Percentiles rank a stretch among this genome's conserved stretches.
Conservation (phyloP, 2,113 vertebrate species). For the Bombycilla garrulus region DNA sequence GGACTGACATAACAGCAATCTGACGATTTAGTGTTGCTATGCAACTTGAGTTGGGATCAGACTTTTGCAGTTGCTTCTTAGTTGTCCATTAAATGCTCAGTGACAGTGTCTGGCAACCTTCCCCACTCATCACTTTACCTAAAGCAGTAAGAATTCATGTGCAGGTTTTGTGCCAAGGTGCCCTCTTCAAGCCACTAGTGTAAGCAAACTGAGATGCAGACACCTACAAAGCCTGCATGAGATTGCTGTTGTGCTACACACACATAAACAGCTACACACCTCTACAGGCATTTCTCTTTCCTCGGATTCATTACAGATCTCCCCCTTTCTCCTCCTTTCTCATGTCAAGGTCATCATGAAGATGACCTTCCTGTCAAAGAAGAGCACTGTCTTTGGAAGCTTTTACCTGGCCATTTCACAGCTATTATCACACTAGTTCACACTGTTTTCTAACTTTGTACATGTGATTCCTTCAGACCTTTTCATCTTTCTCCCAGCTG, state of each 20-base stretch:
- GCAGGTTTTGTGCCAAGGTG: not conserved
- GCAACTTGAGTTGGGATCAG: constrained; percentile 67
- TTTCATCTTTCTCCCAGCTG: not conserved
- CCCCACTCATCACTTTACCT: not conserved
- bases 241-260: not conserved
- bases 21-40: constrained; percentile 74
- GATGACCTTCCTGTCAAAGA: not conserved
- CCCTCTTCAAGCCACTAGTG: not conserved
- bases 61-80: constrained; percentile 60
- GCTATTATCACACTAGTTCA: not conserved
- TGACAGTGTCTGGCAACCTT: constrained; percentile 52
- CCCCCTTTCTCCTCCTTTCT: not conserved
- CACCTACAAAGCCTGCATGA: not conserved
- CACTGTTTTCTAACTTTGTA: not conserved
- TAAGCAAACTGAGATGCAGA: not conserved
- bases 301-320: not conserved
- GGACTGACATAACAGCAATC: constrained; percentile 62
- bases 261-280: not conserved
- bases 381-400: not conserved
- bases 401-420: not conserved
- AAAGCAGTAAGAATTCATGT: not conserved
- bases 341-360: not conserved
- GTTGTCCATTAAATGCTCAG: constrained; percentile 49
- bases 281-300: not conserved
- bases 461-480: not conserved